Percentiles rank a stretch among this genome's conserved stretches.
Evolutionary conservation across 2,113 vertebrate genomes (phyloP).

Genomic region (Gobius niger): DNA sequence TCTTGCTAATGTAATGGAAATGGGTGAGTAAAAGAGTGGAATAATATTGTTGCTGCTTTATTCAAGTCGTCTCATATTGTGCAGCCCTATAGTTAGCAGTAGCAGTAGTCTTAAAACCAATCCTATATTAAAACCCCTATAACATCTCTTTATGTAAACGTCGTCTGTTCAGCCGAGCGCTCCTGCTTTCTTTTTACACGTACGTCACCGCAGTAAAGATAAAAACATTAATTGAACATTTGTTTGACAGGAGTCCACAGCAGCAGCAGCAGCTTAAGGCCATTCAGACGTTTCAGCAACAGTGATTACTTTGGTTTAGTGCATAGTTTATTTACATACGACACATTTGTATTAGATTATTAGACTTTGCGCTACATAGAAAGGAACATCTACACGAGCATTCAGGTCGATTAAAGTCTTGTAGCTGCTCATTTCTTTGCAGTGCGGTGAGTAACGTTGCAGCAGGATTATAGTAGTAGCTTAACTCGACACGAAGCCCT

Average conservation of each 20-base stretch:
- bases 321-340: conserved; percentile 62
- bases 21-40: too few species aligned
- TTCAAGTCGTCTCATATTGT: too few species aligned
- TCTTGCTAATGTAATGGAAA: too few species aligned
- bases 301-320: conserved; percentile 80
- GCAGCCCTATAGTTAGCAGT: too few species aligned
- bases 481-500: conserved; percentile 21
- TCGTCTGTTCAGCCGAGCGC: neutral
- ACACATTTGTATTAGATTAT: conserved; percentile 31
- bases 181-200: neutral
- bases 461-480: neutral
- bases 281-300: conserved; percentile 65
- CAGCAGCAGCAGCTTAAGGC: conserved; percentile 41
- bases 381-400: too few species aligned
- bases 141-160: neutral
- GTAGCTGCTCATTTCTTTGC: too few species aligned
- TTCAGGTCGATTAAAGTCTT: too few species aligned
- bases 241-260: neutral
- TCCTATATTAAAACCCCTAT: neutral
- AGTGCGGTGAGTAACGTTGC: conserved; percentile 11
- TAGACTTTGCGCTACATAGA: neutral
- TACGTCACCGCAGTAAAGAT: neutral
- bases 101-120: too few species aligned
- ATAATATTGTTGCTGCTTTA: too few species aligned
- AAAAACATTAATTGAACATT: neutral